Base-by-base conservation (phyloP, 1,140 invertebrate species). In the Drosophila prosaltans region DNA sequence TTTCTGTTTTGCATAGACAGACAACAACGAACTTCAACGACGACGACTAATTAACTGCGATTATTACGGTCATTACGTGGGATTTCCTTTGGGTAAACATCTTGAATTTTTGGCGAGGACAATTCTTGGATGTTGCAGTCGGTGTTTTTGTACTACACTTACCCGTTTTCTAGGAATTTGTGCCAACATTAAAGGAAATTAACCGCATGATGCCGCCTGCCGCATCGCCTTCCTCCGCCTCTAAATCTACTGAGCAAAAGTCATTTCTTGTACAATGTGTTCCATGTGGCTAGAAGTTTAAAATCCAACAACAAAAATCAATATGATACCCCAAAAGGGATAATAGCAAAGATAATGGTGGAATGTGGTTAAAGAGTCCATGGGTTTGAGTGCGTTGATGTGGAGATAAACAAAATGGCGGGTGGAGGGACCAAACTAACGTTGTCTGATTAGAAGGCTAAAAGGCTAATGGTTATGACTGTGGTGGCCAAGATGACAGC, bases 51-150 rank as follows among this genome's bases (percentile, higher is more conserved):
- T 92, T 92, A 92, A 92, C 91, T 92, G 90, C 91, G 91, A 92
- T 92, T 92, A 92, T 92, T 92, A 91, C 91, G 91, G 91, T 91
- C 91, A 92, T 92, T 92, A 92, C 91, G 91, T 92, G 91, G 91
- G 91, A 91, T 92, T 92, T 92, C 90, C 86, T 91, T 81, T 90
- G 82, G 82, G 90, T 91, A 88, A 91, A 91, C 90, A 91, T 91
- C 90, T 91, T 91, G 90, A 91, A 85, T 91, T 91, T 51, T 91
- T 88, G 73, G 75, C 77, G 68, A 65, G 71, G 68, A 74, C 75
- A 80, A 78, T 70, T 72, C 77, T 59, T 82, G 66, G 62, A 60
- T 84, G 84, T 79, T 83, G 80, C 78, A 55, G 65, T 81, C 91
- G 91, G 80, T 86, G 83, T 74, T 62, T 2, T 84, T 67, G 66